phyloP scores from a whole-genome alignment of 2,113 vertebrate genomes.

The Callionymus lyra region DNA sequence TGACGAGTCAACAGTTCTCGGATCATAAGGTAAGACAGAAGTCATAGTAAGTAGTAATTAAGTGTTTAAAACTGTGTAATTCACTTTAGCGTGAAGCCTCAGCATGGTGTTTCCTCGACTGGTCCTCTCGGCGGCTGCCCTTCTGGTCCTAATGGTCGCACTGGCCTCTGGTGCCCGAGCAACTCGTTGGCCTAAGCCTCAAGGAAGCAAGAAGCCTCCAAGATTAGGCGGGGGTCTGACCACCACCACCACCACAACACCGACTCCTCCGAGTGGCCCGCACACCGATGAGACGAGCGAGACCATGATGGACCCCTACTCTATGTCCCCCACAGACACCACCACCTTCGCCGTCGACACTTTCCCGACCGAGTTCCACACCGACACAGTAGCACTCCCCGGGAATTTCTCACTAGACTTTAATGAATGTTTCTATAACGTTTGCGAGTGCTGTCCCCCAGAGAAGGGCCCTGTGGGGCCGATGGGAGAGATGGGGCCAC shows the following conservation, averaged over 20 bases:
- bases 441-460: constrained; percentile 83
- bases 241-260: constrained; percentile 36
- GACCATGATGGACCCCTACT: constrained; percentile 44
- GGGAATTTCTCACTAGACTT: constrained; percentile 73
- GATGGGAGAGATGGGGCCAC: constrained; percentile 63
- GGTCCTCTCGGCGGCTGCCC: constrained; percentile 31
- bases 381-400: constrained; percentile 58
- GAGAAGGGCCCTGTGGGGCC: constrained; percentile 65
- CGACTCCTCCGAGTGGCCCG: constrained; percentile 25
- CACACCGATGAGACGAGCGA: constrained; percentile 51
- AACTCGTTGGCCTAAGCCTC: constrained; percentile 65
- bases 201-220: constrained; percentile 70
- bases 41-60: too few species aligned
- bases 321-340: constrained; percentile 45
- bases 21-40: constrained; percentile 27
- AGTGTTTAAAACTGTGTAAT: too few species aligned
- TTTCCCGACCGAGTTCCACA: constrained; percentile 53
- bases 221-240: constrained; percentile 15
- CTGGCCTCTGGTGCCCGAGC: constrained; percentile 55
- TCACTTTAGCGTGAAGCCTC: constrained; percentile 10
- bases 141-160: constrained; percentile 24
- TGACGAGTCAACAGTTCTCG: constrained; percentile 23
- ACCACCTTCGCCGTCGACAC: constrained; percentile 29
- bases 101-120: constrained; percentile 35
- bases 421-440: constrained; percentile 81